Conservation (phyloP, 2,113 vertebrate genomes). For the Corapipo altera region DNA sequence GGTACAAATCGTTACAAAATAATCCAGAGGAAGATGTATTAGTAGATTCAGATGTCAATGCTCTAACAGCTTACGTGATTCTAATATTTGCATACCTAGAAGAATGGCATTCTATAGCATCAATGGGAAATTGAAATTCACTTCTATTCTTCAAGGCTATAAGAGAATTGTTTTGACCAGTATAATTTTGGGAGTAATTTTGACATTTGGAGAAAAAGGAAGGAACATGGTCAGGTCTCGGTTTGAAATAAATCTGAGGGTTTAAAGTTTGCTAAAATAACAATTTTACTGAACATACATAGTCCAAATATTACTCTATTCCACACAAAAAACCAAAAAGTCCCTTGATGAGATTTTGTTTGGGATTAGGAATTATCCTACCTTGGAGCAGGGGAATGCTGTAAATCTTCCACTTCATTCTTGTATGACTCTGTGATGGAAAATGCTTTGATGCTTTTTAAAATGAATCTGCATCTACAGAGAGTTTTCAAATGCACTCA, state of each 20-base stretch:
- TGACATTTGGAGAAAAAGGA: not conserved
- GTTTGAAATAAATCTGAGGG: not conserved
- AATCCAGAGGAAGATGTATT: not conserved
- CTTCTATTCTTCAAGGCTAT: not conserved
- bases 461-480: not conserved
- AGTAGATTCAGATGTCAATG: not conserved
- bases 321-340: not conserved
- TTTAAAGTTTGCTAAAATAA: not conserved
- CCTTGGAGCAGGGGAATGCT: not conserved
- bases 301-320: not conserved
- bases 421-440: not conserved
- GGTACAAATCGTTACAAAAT: not conserved
- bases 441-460: not conserved
- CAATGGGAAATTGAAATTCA: not conserved
- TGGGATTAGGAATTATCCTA: not conserved
- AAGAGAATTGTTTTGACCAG: not conserved
- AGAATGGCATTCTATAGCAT: not conserved
- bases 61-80: not conserved
- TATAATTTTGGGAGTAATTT: not conserved
- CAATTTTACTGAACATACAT: not conserved
- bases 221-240: rapidly evolving
- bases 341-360: not conserved
- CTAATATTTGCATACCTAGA: not conserved
- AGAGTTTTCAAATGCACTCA: not conserved
- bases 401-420: not conserved